Base-by-base conservation (phyloP, 64 coral and sea anemone species). In the Dendronephthya gigantea region DNA sequence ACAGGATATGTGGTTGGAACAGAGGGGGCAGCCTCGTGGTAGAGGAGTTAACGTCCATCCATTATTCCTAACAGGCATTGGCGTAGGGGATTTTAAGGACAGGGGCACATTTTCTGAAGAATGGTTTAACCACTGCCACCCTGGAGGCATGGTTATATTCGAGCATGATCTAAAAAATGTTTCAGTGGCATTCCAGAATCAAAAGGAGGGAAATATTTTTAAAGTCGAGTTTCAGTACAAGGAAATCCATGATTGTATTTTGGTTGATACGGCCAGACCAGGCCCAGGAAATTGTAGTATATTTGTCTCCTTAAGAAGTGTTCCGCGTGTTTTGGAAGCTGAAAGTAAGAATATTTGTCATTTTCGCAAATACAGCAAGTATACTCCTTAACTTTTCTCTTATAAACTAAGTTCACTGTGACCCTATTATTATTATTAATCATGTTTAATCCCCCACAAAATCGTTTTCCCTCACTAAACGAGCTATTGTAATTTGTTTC, bases 141-240 rank as follows among this genome's bases (percentile, higher is more conserved):
- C 33, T 0, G 87, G n/a, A 11, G 68, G 91, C 25, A 85, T 36
- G 3, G n/a, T 87, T 23, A 40, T 91, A 12, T 93, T 98, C 33
- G 86, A 98, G 30, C 95, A 98, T 86, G 95, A 98, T 65, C 90
- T 98, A 6, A 88, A 91, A 36, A 90, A 79, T 14, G 66, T 93
- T 28, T 0, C 89, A 39, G 72, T 98, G 72, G 69, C 91, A 15
- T 58, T 93, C 1, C 36, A n/a, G 23, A 86, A 92, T 30, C 84
- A 81, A 29, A 9, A 33, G 31, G 82, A 55, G 2, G 74, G 38
- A 9, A 90, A 91, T 36, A 37, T 93, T 27, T 92, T 93, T 84
- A 92, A 93, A 52, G 40, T 98, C 13, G 92, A 98, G 31, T 82
- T 98, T 58, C 89, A 81, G 15, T 98, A 98, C 82, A 89, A 68